phyloP scores from a whole-genome alignment of 2,113 vertebrate species.

The Pygoscelis adeliae region DNA sequence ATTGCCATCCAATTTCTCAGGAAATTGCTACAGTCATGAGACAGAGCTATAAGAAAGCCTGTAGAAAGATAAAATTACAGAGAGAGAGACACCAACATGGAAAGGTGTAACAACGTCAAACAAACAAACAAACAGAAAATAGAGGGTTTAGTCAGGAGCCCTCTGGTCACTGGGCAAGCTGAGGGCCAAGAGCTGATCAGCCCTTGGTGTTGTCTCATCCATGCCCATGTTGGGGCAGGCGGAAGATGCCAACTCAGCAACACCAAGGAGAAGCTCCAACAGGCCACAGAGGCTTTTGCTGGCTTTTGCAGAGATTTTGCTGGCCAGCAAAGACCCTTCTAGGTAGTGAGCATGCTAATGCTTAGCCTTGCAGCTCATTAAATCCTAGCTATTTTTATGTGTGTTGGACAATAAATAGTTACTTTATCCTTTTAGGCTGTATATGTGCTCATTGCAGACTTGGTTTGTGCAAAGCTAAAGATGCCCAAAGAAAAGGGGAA shows the following conservation, averaged over 20 bases:
- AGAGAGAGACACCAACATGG: too few species aligned
- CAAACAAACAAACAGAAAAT: background rate
- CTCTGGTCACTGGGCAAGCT: background rate
- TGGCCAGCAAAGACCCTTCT: background rate
- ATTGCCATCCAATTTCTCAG: background rate
- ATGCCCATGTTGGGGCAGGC: background rate
- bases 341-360: background rate
- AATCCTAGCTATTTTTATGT: background rate
- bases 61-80: background rate
- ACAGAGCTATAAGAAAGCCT: background rate
- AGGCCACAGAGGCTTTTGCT: background rate
- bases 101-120: background rate
- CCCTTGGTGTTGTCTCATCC: fast-evolving
- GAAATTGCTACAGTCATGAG: background rate
- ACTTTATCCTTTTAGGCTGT: background rate
- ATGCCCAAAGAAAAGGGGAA: background rate
- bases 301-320: background rate
- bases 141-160: background rate
- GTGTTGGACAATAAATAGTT: background rate
- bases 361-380: background rate
- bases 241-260: background rate
- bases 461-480: background rate
- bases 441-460: background rate
- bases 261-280: background rate
- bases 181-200: background rate